phyloP scores from a whole-genome alignment of 2,888 invertebrate species.

The Cosmopolites sordidus region DNA sequence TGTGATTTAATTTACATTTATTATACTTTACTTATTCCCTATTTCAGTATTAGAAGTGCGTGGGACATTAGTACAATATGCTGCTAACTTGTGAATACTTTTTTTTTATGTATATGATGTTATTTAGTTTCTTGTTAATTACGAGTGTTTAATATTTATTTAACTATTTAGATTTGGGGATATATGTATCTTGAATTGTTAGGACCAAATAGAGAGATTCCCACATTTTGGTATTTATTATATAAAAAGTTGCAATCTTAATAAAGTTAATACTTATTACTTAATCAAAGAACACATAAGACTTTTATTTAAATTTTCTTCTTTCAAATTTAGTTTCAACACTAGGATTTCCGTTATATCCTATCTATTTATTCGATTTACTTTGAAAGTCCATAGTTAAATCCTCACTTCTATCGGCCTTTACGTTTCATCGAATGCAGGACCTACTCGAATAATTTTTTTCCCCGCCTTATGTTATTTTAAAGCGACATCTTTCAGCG shows the following conservation, averaged over 20 bases:
- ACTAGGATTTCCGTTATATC: too few species aligned
- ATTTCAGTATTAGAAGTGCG: slow-evolving; percentile 31
- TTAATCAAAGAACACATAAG: too few species aligned
- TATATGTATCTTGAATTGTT: slow-evolving; percentile 41
- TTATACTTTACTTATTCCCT: slow-evolving; percentile 27
- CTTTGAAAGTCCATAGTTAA: too few species aligned
- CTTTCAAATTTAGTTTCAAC: too few species aligned
- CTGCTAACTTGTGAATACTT: slow-evolving; percentile 29
- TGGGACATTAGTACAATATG: slow-evolving; percentile 29
- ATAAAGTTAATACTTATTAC: slow-evolving; percentile 32
- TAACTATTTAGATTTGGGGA: slow-evolving; percentile 30
- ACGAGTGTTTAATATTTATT: slow-evolving; percentile 31
- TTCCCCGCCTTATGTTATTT: too few species aligned
- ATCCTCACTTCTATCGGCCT: too few species aligned
- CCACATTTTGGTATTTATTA: slow-evolving; percentile 41
- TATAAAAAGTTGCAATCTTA: slow-evolving; percentile 33
- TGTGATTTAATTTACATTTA: slow-evolving; percentile 29
- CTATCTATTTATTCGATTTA: too few species aligned
- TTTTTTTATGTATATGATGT: slow-evolving; percentile 34
- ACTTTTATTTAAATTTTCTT: too few species aligned
- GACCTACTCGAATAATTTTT: too few species aligned
- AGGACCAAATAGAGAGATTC: slow-evolving; percentile 43
- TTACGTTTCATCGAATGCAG: too few species aligned
- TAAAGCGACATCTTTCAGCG: too few species aligned
- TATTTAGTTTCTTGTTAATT: slow-evolving; percentile 33